Evolutionary conservation across 2,888 invertebrate genomes (phyloP).

Genomic region (Plagodis pulveraria): DNA sequence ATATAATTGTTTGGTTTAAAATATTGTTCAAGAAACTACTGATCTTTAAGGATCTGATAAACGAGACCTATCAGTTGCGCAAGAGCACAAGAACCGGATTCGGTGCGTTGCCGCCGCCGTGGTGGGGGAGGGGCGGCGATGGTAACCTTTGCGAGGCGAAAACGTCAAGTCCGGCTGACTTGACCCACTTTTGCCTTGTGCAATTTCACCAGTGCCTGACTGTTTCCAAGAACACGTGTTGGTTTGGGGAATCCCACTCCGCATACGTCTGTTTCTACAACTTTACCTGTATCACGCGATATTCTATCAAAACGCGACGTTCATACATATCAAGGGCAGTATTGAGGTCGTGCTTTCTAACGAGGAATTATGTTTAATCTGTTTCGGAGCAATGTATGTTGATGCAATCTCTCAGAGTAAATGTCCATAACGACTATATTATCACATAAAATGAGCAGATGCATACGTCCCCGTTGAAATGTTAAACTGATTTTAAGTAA

Average conservation of each 20-base stretch:
- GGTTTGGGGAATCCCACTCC: conserved; percentile 67
- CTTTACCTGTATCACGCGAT: conserved; percentile 23
- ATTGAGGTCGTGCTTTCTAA: background rate
- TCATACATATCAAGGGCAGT: conserved; percentile 1
- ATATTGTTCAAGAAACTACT: conserved; percentile 59
- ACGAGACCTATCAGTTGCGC: conserved; percentile 75
- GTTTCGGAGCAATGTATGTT: too few species aligned
- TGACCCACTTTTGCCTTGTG: conserved; percentile 81
- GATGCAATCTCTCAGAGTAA: background rate
- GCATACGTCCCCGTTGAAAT: conserved; percentile 37
- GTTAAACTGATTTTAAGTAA: conserved; percentile 60
- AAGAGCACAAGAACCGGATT: conserved; percentile 71
- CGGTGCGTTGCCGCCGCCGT: conserved; percentile 49
- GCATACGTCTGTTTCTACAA: conserved; percentile 39
- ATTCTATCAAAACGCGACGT: conserved; percentile 3
- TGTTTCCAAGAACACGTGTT: conserved; percentile 71
- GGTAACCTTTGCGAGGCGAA: conserved; percentile 81
- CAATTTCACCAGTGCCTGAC: conserved; percentile 78
- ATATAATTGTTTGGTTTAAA: background rate
- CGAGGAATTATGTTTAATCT: background rate
- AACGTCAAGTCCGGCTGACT: conserved; percentile 82
- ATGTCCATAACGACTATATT: background rate
- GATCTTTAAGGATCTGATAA: conserved; percentile 75
- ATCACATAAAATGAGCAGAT: conserved; percentile 11
- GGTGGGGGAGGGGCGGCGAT: conserved; percentile 55